phyloP scores from a whole-genome alignment of 1,140 invertebrate species.

The Lucilia cuprina region DNA sequence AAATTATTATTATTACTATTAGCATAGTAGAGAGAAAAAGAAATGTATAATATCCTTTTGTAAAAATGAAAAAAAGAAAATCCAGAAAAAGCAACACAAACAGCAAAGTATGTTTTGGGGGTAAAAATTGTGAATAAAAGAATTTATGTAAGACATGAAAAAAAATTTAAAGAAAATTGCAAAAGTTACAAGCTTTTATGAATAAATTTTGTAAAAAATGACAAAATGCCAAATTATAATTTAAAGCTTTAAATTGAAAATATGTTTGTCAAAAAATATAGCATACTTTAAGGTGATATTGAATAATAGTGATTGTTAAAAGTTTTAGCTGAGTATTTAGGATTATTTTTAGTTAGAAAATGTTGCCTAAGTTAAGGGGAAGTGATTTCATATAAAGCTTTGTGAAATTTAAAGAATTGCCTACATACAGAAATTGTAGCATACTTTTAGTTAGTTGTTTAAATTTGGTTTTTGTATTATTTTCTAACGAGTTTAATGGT shows the following conservation, averaged over 20 bases:
- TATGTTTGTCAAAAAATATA: background rate
- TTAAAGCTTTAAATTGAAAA: background rate
- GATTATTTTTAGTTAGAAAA: too few relatives aligned
- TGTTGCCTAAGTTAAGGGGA: too few relatives aligned
- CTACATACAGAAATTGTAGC: too few relatives aligned
- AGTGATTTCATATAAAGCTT: too few relatives aligned
- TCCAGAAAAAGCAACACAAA: background rate
- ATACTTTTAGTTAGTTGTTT: too few relatives aligned
- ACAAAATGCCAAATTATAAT: background rate
- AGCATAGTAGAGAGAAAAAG: background rate
- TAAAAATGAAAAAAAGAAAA: background rate
- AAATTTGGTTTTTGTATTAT: too few relatives aligned
- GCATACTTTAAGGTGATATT: background rate
- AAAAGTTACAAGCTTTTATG: background rate
- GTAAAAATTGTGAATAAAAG: background rate
- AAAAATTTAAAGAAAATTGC: background rate
- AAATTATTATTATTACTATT: constrained; percentile 6
- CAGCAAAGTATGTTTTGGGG: background rate
- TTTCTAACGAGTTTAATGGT: too few relatives aligned
- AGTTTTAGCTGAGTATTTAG: too few relatives aligned
- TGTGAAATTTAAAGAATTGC: too few relatives aligned
- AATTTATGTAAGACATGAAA: background rate
- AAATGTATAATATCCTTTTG: background rate
- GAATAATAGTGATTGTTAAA: too few relatives aligned
- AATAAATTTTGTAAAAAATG: background rate